phyloP scores from a whole-genome alignment of 1,140 invertebrate species.

The Bombus turneri region DNA sequence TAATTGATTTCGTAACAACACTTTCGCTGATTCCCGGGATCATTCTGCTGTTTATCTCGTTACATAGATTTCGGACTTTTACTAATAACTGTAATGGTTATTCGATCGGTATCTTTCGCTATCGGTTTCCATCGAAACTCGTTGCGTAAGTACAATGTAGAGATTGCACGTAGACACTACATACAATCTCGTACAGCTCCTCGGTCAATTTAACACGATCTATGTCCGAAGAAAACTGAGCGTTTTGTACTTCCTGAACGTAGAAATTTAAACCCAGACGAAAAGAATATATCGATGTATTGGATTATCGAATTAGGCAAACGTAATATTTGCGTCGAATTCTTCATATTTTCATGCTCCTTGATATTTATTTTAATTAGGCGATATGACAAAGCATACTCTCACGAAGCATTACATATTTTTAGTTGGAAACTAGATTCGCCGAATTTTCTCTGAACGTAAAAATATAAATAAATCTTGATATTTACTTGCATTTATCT shows the following conservation, averaged over 20 bases:
- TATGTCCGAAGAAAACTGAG: not conserved
- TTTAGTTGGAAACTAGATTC: too few species aligned
- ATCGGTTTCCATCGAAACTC: not conserved
- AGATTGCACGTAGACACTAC: not conserved
- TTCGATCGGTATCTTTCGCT: not conserved
- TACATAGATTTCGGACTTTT: not conserved
- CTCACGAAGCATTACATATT: too few species aligned
- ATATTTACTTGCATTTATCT: not conserved
- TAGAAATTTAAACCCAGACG: not conserved
- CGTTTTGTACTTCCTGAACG: not conserved
- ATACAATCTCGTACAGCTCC: not conserved
- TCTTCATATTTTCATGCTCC: too few species aligned
- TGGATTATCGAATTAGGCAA: too few species aligned
- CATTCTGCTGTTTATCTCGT: not conserved
- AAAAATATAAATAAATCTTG: too few species aligned
- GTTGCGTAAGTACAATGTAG: not conserved
- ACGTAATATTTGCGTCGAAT: too few species aligned
- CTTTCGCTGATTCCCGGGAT: slow-evolving; percentile 20
- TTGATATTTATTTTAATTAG: too few species aligned
- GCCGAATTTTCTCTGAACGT: too few species aligned
- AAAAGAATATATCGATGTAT: too few species aligned
- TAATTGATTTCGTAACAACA: slow-evolving; percentile 39
- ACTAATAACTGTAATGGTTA: not conserved
- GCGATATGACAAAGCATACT: too few species aligned
- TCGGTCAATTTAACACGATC: not conserved